Conservation (phyloP, 2,888 invertebrate species). For the Mesorhabditis sp. region DNA sequence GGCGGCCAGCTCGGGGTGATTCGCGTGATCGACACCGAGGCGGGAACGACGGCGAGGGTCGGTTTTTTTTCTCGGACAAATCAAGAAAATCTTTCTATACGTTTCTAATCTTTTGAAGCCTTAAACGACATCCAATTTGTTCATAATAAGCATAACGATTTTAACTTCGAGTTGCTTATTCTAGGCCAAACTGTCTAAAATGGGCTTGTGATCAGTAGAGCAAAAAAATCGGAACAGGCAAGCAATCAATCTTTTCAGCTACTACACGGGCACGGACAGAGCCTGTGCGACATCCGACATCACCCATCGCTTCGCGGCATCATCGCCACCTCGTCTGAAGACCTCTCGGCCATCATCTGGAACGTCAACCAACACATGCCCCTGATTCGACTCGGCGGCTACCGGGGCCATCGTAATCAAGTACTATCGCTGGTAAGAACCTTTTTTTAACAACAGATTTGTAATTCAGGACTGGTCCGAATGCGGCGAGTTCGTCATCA, state of each 20-base stretch:
- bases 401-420: not conserved
- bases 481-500: not conserved
- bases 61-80: not conserved
- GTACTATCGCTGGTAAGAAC: not conserved
- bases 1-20: not conserved
- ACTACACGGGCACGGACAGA: not conserved
- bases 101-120: too few relatives aligned
- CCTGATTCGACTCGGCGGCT: not conserved
- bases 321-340: not conserved
- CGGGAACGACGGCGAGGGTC: not conserved
- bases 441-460: not conserved
- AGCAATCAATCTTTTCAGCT: not conserved
- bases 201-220: too few relatives aligned
- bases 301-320: not conserved
- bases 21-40: not conserved
- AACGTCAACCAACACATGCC: not conserved
- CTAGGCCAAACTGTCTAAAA: too few relatives aligned
- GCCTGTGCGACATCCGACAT: not conserved
- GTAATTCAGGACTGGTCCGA: not conserved
- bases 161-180: too few relatives aligned
- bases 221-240: too few relatives aligned
- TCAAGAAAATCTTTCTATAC: too few relatives aligned
- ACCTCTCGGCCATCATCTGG: not conserved
- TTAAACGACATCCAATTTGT: too few relatives aligned
- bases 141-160: too few relatives aligned